These are phyloP conservation scores for Pemphigus obesinymphae DNA, from an alignment of 1,140 invertebrate species.

Conservation along the genomic window DNA sequence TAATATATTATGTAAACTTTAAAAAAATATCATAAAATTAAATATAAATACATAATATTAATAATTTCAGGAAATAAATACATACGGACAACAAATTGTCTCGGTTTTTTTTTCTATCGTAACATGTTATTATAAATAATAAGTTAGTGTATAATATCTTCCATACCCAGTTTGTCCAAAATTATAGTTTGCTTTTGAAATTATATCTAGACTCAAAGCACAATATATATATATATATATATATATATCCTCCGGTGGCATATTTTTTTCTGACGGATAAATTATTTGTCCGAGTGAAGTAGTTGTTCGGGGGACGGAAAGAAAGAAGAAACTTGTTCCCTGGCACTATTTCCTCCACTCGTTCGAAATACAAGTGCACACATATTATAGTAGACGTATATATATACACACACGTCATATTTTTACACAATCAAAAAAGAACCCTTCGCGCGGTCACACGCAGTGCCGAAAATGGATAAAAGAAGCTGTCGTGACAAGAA, in stretches of 20 bases:
- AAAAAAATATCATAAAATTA: too few species aligned
- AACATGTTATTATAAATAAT: too few species aligned
- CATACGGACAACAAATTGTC: too few species aligned
- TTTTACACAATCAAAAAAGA: background rate
- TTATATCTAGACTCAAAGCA: background rate
- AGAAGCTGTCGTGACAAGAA: background rate
- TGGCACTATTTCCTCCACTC: background rate
- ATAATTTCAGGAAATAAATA: too few species aligned
- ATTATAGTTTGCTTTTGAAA: background rate
- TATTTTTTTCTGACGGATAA: slow-evolving; percentile 6
- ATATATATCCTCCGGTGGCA: background rate
- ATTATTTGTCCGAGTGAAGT: slow-evolving; percentile 16
- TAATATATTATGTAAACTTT: too few species aligned
- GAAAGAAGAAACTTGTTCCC: background rate
- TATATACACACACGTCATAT: background rate
- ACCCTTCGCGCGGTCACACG: background rate
- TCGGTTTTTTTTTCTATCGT: too few species aligned
- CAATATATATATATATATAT: background rate
- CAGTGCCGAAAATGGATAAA: background rate
- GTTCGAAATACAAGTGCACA: slow-evolving; percentile 1
- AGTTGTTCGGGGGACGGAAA: background rate
- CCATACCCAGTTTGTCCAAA: too few species aligned
- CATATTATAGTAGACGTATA: too few species aligned
- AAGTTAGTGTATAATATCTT: too few species aligned
- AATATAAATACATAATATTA: too few species aligned